These are phyloP conservation scores for Hybognathus amarus DNA, from an alignment of 2,797 vertebrate genomes.

Conservation along the genomic window DNA sequence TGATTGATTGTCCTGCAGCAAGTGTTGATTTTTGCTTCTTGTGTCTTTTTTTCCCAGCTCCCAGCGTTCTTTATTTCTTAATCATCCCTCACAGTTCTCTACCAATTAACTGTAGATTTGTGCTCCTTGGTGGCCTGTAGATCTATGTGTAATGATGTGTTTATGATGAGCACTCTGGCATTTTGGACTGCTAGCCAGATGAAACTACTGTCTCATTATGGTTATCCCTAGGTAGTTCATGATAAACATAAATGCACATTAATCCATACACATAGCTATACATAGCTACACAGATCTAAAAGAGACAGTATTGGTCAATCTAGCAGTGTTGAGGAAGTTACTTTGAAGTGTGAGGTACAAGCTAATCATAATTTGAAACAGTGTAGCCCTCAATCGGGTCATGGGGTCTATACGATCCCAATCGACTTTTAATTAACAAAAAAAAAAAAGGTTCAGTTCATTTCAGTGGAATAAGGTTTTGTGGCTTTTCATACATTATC, in stretches of 20 bases:
- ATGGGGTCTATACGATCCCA: too few species aligned
- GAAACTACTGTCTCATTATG: slow-evolving; percentile 43
- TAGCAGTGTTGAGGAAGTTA: neutral
- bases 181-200: slow-evolving; percentile 62
- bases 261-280: neutral
- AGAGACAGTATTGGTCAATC: neutral
- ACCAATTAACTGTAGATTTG: slow-evolving; percentile 85
- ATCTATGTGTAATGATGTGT: slow-evolving; percentile 76
- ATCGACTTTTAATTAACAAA: too few species aligned
- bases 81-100: slow-evolving; percentile 73
- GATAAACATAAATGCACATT: slow-evolving; percentile 30
- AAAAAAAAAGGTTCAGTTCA: too few species aligned
- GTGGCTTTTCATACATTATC: too few species aligned
- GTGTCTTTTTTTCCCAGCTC: slow-evolving; percentile 73
- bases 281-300: neutral
- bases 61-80: slow-evolving; percentile 81
- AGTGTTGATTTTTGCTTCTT: slow-evolving; percentile 87
- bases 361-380: neutral
- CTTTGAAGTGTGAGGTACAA: neutral
- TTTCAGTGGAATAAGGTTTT: too few species aligned
- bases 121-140: slow-evolving; percentile 74
- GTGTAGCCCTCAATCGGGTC: too few species aligned
- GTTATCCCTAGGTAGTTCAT: slow-evolving; percentile 46
- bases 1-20: slow-evolving; percentile 91
- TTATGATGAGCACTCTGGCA: slow-evolving; percentile 63